Percentiles rank a stretch among this genome's conserved stretches.
Evolutionary conservation across 2,888 invertebrate species (phyloP).

Genomic region (Pyrochroa serraticornis): DNA sequence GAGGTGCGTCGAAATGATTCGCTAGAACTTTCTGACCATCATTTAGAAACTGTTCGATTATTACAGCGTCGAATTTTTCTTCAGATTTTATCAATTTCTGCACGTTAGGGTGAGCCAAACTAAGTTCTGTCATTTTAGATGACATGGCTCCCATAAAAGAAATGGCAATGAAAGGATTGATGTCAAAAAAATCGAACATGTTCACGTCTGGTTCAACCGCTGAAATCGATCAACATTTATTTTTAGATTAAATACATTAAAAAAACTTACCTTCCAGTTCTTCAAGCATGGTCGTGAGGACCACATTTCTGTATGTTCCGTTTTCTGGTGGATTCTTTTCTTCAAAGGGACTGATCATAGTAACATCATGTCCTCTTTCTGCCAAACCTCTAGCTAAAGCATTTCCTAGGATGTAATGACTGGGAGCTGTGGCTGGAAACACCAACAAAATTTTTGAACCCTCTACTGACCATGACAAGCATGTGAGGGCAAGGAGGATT

Average conservation of each 20-base stretch:
- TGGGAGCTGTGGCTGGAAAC: too few relatives aligned
- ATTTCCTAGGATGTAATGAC: neutral
- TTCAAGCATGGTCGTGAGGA: neutral
- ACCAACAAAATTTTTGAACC: too few relatives aligned
- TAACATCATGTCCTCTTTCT: neutral
- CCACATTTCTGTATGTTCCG: neutral
- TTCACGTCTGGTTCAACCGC: too few relatives aligned
- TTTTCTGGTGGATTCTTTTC: neutral
- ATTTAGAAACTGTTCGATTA: constrained; percentile 58
- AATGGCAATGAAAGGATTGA: neutral
- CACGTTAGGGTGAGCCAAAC: constrained; percentile 31
- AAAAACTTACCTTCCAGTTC: neutral
- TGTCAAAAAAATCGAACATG: too few relatives aligned
- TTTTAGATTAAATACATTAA: too few relatives aligned
- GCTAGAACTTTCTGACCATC: constrained; percentile 56
- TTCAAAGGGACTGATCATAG: neutral
- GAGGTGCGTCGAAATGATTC: constrained; percentile 47
- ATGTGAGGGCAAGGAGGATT: too few relatives aligned
- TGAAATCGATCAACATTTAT: too few relatives aligned
- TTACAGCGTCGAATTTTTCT: constrained; percentile 50
- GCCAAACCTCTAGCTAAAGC: neutral
- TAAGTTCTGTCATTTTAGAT: neutral
- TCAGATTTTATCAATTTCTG: constrained; percentile 47
- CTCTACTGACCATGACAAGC: too few relatives aligned
- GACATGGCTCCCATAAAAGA: too few relatives aligned